These are phyloP conservation scores for Lapara coniferarum DNA, from an alignment of 2,888 invertebrate species.

Conservation along the genomic window DNA sequence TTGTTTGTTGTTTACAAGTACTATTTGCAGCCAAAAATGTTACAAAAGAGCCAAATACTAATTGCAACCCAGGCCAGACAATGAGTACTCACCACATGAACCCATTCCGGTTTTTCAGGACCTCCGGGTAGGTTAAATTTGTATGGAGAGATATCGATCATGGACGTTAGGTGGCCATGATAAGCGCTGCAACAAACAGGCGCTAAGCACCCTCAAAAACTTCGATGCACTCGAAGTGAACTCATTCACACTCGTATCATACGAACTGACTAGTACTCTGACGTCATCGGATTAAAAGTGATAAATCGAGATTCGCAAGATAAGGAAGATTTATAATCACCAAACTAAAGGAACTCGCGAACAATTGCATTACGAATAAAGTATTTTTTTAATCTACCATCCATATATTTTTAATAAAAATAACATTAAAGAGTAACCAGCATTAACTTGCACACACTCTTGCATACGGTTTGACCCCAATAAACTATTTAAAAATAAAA, in stretches of 20 bases:
- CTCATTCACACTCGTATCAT: constrained; percentile 25
- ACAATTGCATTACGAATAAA: background rate
- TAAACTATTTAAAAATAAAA: background rate
- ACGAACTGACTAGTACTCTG: background rate
- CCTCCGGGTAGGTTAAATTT: constrained; percentile 96
- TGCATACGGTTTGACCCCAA: background rate
- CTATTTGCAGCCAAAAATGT: too few relatives aligned
- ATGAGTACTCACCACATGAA: constrained; percentile 90
- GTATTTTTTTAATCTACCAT: background rate
- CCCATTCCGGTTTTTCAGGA: constrained; percentile 91
- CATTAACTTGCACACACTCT: background rate
- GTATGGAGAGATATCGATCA: constrained; percentile 99
- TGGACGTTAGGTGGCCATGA: constrained; percentile 98
- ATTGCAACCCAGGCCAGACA: constrained; percentile 21
- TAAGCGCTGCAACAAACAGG: constrained; percentile 94
- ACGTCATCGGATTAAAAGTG: background rate
- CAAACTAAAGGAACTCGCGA: too few relatives aligned
- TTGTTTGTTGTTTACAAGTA: too few relatives aligned
- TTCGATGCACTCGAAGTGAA: constrained; percentile 53
- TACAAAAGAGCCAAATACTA: background rate
- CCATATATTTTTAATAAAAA: background rate
- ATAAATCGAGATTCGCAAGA: background rate
- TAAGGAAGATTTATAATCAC: too few relatives aligned
- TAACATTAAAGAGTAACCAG: background rate
- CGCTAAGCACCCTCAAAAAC: constrained; percentile 80